Evolutionary conservation across 2,797 vertebrate species (phyloP).

Genomic region (Urocyon cinereoargenteus): DNA sequence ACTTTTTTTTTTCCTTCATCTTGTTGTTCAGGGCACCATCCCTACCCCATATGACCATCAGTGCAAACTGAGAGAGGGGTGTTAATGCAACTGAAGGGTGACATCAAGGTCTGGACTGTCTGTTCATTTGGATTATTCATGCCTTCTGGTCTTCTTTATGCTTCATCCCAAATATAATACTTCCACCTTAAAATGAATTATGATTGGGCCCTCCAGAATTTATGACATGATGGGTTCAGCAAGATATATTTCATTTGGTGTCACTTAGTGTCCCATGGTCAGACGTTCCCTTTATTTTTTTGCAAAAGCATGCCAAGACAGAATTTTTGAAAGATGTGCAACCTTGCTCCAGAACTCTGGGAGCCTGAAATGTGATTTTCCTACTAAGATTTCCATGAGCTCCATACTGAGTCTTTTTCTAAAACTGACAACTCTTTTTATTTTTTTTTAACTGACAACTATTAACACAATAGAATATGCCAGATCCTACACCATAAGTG

Average conservation of each 20-base stretch:
- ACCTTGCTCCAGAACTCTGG: not conserved
- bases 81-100: not conserved
- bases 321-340: not conserved
- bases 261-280: not conserved
- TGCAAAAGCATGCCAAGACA: not conserved
- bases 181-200: conserved; percentile 12
- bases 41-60: not conserved
- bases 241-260: not conserved
- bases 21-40: not conserved
- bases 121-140: not conserved
- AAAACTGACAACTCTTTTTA: not conserved
- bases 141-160: not conserved
- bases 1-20: not conserved
- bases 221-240: not conserved
- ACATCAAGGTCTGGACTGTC: not conserved
- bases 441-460: not conserved
- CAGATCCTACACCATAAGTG: not conserved
- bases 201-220: not conserved
- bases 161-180: not conserved
- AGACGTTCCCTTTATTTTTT: not conserved
- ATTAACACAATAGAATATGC: not conserved
- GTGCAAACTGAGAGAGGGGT: not conserved
- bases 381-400: not conserved
- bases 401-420: not conserved
- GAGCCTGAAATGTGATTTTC: not conserved